Evolutionary conservation across 2,797 vertebrate species (phyloP).

Genomic region (Acanthiza pusilla): DNA sequence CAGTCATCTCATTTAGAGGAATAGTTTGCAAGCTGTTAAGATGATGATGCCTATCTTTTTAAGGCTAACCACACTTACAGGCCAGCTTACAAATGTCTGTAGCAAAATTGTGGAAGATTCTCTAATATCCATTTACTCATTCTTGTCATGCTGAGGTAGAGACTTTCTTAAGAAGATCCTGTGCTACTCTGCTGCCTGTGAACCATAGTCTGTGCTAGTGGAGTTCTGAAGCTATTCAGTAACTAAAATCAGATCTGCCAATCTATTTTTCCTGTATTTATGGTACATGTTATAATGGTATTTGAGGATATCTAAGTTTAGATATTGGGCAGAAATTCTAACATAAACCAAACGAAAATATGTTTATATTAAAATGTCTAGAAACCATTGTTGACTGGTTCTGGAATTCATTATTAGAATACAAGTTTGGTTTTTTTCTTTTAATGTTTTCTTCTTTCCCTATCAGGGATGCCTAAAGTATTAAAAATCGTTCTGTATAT

Average conservation of each 20-base stretch:
- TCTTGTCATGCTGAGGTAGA: neutral
- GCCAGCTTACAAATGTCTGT: neutral
- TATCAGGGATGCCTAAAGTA: neutral
- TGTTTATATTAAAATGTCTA: neutral
- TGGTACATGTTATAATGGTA: neutral
- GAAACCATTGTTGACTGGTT: neutral
- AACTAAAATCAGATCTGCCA: neutral
- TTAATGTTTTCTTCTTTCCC: neutral
- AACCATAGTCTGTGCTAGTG: neutral
- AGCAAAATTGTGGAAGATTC: neutral
- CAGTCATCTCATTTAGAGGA: neutral
- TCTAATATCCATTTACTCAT: neutral
- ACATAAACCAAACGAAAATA: neutral
- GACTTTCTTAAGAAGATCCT: neutral
- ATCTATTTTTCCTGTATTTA: neutral
- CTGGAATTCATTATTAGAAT: conserved; percentile 8
- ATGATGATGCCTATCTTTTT: neutral
- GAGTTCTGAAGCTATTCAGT: neutral
- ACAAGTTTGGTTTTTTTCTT: neutral
- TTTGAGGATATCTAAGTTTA: conserved; percentile 19
- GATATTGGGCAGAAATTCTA: neutral
- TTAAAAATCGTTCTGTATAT: neutral
- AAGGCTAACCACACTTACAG: neutral
- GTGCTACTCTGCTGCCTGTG: neutral
- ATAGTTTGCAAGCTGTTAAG: neutral